A percentile compares a stretch with the other conserved stretches of the same genome.
phyloP scores from a whole-genome alignment of 2,113 vertebrate species.

The Tauraco erythrolophus region DNA sequence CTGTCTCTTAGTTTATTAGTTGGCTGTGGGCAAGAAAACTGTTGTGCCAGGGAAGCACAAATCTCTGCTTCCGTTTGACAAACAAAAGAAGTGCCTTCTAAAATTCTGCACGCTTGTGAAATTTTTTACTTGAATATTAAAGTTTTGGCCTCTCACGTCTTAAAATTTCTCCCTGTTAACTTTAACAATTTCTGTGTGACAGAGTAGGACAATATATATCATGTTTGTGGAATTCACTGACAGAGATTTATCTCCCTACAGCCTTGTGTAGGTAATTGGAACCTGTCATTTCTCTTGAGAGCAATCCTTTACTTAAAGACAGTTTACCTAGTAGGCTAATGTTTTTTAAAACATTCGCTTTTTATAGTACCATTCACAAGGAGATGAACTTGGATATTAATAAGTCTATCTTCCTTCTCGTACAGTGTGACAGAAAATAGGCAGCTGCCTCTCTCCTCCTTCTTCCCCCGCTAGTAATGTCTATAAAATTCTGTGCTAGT shows the following conservation, averaged over 20 bases:
- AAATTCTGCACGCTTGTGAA: background rate
- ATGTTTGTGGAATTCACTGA: background rate
- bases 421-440: background rate
- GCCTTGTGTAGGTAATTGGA: conserved; percentile 23
- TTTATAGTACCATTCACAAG: background rate
- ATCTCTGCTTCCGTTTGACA: background rate
- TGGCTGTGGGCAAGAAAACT: background rate
- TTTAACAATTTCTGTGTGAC: background rate
- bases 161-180: background rate
- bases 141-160: background rate
- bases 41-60: background rate
- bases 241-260: background rate
- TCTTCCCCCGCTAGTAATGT: background rate
- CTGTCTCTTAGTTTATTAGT: background rate
- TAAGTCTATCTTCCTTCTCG: background rate
- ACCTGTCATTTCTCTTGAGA: conserved; percentile 48
- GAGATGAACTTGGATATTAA: background rate
- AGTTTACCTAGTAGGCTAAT: conserved; percentile 14
- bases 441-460: background rate
- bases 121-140: background rate
- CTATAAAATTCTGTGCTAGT: background rate
- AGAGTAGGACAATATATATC: background rate
- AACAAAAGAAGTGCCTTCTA: background rate
- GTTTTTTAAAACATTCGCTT: conserved; percentile 16
- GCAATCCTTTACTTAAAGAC: conserved; percentile 9